These are phyloP conservation scores for Porites divaricata DNA, from an alignment of 92 coral and sea anemone genomes.

Conservation along the genomic window DNA sequence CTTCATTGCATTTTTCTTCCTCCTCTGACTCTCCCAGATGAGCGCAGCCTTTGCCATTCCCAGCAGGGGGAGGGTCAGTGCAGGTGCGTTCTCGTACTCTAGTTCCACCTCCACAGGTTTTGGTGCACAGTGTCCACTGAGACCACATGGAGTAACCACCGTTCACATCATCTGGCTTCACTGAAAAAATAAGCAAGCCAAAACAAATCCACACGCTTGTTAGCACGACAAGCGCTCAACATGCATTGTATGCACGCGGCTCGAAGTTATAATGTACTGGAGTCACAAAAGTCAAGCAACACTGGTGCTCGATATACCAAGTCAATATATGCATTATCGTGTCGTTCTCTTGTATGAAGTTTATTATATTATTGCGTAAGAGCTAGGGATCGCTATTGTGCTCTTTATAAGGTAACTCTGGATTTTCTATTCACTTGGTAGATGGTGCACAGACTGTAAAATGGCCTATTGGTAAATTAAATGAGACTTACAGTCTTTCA, in stretches of 20 bases:
- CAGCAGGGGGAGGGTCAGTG: constrained; percentile 63
- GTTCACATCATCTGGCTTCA: constrained; percentile 45
- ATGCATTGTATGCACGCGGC: neutral
- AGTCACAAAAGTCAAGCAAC: too few relatives aligned
- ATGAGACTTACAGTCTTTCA: constrained; percentile 52
- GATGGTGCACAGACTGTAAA: too few relatives aligned
- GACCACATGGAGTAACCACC: constrained; percentile 74
- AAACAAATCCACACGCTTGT: too few relatives aligned
- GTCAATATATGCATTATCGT: too few relatives aligned
- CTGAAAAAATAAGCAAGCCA: neutral
- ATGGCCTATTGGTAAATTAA: neutral
- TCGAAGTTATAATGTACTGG: too few relatives aligned
- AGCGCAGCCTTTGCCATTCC: constrained; percentile 55
- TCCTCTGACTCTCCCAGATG: constrained; percentile 58
- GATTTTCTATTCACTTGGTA: too few relatives aligned
- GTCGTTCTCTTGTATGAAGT: too few relatives aligned
- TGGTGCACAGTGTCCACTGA: constrained; percentile 59
- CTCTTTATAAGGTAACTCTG: too few relatives aligned
- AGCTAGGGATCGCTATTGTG: too few relatives aligned
- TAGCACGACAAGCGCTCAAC: too few relatives aligned
- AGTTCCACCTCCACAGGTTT: constrained; percentile 59
- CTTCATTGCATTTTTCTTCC: constrained; percentile 41
- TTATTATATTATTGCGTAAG: too few relatives aligned
- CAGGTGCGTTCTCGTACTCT: constrained; percentile 58
- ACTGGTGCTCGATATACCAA: too few relatives aligned